A percentile compares a stretch with the other conserved stretches of the same genome.
phyloP scores from a whole-genome alignment of 2,888 invertebrate species.

The Plutella xylostella region DNA sequence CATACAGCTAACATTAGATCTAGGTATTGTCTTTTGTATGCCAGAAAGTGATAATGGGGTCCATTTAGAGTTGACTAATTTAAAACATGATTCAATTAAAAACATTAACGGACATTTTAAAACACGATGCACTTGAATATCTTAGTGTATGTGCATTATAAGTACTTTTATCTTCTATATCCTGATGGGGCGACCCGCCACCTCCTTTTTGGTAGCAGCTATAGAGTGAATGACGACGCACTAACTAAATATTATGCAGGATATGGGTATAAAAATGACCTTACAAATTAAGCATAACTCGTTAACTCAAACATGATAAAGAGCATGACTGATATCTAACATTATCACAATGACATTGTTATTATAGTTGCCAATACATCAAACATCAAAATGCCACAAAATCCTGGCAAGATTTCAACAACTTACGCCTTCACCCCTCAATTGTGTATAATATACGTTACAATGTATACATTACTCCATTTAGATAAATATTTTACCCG shows the following conservation, averaged over 20 bases:
- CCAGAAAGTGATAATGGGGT: constrained; percentile 60
- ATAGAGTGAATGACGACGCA: neutral
- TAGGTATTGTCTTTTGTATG: constrained; percentile 72
- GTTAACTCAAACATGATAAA: constrained; percentile 16
- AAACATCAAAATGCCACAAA: constrained; percentile 51
- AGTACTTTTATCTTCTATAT: constrained; percentile 38
- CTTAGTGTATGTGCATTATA: constrained; percentile 41
- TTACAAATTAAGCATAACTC: constrained; percentile 8
- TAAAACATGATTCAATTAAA: constrained; percentile 24
- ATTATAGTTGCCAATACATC: constrained; percentile 50
- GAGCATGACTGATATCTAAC: constrained; percentile 47
- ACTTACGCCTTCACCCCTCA: constrained; percentile 28
- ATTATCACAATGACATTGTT: constrained; percentile 57
- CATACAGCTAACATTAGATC: constrained; percentile 67
- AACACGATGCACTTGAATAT: constrained; percentile 34
- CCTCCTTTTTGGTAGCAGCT: constrained; percentile 2
- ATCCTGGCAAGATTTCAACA: constrained; percentile 59
- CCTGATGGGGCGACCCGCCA: too few relatives aligned
- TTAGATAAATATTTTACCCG: constrained; percentile 49
- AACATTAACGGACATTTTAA: constrained; percentile 38
- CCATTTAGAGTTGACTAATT: constrained; percentile 33
- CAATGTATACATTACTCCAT: constrained; percentile 51
- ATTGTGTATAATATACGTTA: constrained; percentile 44
- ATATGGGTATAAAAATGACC: constrained; percentile 9
- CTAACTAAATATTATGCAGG: constrained; percentile 5